Evolutionary conservation across 92 coral and sea anemone genomes (phyloP).

Genomic region (Meandrina meandrites): DNA sequence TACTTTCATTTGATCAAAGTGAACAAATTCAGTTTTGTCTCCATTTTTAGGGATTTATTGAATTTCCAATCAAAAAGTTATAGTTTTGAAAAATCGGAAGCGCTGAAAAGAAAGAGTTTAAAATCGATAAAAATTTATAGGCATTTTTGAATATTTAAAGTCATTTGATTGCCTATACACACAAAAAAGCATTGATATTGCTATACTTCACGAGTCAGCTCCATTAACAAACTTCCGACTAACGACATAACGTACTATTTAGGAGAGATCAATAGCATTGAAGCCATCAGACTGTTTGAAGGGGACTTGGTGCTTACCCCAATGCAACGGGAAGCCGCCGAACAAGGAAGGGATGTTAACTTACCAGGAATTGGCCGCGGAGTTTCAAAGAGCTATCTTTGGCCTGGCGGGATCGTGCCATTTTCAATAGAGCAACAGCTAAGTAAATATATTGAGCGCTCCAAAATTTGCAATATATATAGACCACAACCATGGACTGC

Average conservation of each 20-base stretch:
- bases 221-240: background rate
- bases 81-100: background rate
- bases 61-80: too few relatives aligned
- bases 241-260: background rate
- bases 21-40: background rate
- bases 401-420: conserved; percentile 24
- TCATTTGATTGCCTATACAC: background rate
- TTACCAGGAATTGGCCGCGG: background rate
- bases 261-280: background rate
- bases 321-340: conserved; percentile 13
- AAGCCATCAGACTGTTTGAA: conserved; percentile 4
- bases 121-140: too few relatives aligned
- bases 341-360: conserved; percentile 4
- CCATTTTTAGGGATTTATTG: background rate
- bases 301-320: conserved; percentile 21
- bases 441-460: conserved; percentile 26
- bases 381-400: conserved; percentile 17
- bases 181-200: background rate
- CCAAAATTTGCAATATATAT: too few relatives aligned
- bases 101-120: too few relatives aligned
- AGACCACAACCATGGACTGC: too few relatives aligned
- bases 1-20: background rate
- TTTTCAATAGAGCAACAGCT: conserved; percentile 24
- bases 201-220: background rate
- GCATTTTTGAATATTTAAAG: background rate